Base-by-base conservation (phyloP, 2,797 vertebrate species). In the Pipistrellus nathusii region DNA sequence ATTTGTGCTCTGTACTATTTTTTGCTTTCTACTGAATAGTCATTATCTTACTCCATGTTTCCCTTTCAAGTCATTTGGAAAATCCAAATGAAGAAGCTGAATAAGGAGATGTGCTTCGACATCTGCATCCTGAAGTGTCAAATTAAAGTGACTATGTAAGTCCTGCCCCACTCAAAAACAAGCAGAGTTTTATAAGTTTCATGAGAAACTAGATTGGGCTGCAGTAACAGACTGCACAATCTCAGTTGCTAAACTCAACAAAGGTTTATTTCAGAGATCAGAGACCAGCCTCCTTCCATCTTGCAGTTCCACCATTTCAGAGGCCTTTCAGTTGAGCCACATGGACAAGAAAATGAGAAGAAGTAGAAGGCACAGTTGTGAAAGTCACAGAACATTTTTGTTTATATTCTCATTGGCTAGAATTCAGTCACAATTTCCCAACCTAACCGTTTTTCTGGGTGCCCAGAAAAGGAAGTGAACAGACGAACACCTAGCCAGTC, bases 1-100 rank as follows among this genome's bases (percentile, higher is more conserved):
- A 94, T 97, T 96, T 96, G 90, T 97, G 91, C 44, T 96, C 93
- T 97, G 97, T 80, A 97, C 95, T 96, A 96, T 96, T 96, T 97
- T 96, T 97, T 93, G 94, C 94, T 95, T 96, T 92, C 90, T 96
- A 96, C 95, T 97, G 96, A 97, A 96, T 95, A 96, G 94, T 93
- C 95, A 97, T 97, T 97, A 96, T 97, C 93, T 96, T 95, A 95
- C 85, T 95, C 90, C 85, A 94, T 93, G 93, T 95, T 95, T 96
- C 69, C 90, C 94, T 96, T 95, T 95, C 85, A 96, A 93, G 93
- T 94, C 91, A 59, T 91, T 95, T 97, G 93, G 69, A 84, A 97
- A 95, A 96, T 91, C 89, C 59, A 96, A 96, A 96, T 91, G 90
- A 96, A 97, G 85, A 95, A 64, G 92, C 96, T 95, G 94, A 95